These are phyloP conservation scores for Alaudala cheleensis DNA, from an alignment of 2,113 vertebrate genomes.

Conservation along the genomic window DNA sequence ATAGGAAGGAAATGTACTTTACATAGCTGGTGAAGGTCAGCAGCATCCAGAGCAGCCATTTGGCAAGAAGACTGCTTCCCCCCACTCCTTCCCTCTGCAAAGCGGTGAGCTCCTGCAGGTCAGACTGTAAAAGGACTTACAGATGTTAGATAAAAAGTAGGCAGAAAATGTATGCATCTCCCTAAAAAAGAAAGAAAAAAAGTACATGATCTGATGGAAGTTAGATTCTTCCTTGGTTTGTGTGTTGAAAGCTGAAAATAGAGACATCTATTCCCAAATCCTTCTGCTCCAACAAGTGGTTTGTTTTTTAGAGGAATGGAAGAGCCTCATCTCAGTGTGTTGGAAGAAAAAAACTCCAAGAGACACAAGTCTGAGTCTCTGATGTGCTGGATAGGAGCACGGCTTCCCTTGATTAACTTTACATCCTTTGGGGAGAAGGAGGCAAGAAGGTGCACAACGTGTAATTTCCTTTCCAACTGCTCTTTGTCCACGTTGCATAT, in stretches of 20 bases:
- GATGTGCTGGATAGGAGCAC: not conserved
- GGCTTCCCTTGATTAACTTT: not conserved
- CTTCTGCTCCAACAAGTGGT: not conserved
- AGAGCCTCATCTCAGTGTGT: not conserved
- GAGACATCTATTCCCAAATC: not conserved
- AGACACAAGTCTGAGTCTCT: not conserved
- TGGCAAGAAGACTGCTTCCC: not conserved
- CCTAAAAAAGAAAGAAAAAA: not conserved
- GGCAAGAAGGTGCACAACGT: not conserved
- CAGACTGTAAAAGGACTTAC: not conserved
- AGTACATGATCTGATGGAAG: not conserved
- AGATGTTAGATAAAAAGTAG: not conserved
- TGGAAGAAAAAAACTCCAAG: not conserved
- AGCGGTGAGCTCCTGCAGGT: not conserved
- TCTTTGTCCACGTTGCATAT: not conserved
- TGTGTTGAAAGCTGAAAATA: not conserved
- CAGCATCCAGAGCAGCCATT: not conserved
- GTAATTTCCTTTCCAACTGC: not conserved
- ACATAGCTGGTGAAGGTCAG: slow-evolving; percentile 40
- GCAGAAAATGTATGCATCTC: not conserved
- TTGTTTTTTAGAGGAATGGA: not conserved
- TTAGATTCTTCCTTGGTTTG: not conserved
- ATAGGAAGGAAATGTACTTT: slow-evolving; percentile 64
- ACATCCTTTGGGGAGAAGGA: not conserved
- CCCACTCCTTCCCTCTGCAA: not conserved